Conservation (phyloP, 2,888 invertebrate species). For the Cerceris ruficornis region DNA sequence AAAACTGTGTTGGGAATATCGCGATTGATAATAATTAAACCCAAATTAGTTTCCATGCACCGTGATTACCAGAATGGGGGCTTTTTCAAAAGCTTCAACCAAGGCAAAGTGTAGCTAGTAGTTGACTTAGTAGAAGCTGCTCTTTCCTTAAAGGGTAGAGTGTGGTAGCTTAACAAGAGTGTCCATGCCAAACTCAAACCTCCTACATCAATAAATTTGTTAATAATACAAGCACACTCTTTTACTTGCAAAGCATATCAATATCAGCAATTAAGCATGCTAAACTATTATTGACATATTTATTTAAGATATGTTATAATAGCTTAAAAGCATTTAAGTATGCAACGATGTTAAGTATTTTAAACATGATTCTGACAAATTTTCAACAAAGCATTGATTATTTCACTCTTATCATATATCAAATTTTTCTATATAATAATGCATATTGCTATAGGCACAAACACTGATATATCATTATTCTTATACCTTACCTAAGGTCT, state of each 20-base stretch:
- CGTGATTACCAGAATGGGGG: slow-evolving; percentile 85
- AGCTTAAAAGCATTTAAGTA: not conserved
- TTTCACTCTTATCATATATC: not conserved
- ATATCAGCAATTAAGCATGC: slow-evolving; percentile 12
- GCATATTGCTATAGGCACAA: not conserved
- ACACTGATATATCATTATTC: slow-evolving; percentile 1
- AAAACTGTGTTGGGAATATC: slow-evolving; percentile 14
- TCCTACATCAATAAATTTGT: slow-evolving; percentile 75
- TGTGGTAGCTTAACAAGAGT: slow-evolving; percentile 83
- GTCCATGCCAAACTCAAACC: slow-evolving; percentile 84
- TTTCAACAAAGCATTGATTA: not conserved
- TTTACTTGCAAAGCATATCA: slow-evolving; percentile 10
- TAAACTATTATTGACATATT: not conserved
- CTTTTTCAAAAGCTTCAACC: slow-evolving; percentile 84
- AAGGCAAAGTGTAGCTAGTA: slow-evolving; percentile 82
- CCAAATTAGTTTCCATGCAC: slow-evolving; percentile 43
- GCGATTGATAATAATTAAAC: slow-evolving; percentile 22
- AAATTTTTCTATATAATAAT: not conserved
- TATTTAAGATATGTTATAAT: slow-evolving; percentile 4
- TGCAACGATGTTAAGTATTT: not conserved
- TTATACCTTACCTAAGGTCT: slow-evolving; percentile 83
- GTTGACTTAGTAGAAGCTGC: slow-evolving; percentile 60
- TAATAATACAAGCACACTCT: slow-evolving; percentile 24
- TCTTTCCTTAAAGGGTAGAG: slow-evolving; percentile 77
- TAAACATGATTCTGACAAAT: not conserved